Evolutionary conservation across 1,140 invertebrate species (phyloP).

Genomic region (Calliopsis andreniformis): DNA sequence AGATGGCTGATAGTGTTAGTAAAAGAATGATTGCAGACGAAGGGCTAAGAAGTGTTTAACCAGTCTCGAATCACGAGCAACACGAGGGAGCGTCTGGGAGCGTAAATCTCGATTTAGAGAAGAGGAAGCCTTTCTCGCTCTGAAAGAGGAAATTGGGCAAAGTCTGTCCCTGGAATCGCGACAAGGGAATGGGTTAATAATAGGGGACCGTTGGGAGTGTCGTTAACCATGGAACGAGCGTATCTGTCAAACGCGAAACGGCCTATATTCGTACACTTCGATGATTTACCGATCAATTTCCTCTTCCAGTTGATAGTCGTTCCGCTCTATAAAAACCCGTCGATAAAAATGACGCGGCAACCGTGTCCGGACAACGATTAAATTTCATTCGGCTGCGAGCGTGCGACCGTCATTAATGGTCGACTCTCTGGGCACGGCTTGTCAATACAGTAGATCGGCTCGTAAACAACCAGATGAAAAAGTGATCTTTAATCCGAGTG

Average conservation of each 20-base stretch:
- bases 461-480: constrained; percentile 28
- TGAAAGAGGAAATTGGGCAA: constrained; percentile 12
- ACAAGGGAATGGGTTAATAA: constrained; percentile 3
- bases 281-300: constrained; percentile 36
- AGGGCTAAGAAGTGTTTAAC: no score
- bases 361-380: constrained; percentile 47
- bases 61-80: neutral
- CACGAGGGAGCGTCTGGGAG: no score
- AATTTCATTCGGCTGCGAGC: constrained; percentile 49
- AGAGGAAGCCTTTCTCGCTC: no score
- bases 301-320: constrained; percentile 11
- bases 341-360: constrained; percentile 57
- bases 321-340: constrained; percentile 33
- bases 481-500: constrained; percentile 37
- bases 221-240: neutral
- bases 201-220: neutral
- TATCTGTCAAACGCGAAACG: neutral
- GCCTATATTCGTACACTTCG: constrained; percentile 21
- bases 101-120: no score
- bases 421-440: constrained; percentile 21
- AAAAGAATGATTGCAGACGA: no score
- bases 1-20: no score
- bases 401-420: constrained; percentile 47
- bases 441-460: constrained; percentile 49
- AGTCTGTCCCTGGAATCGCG: no score